A percentile compares a stretch with the other conserved stretches of the same genome.
Evolutionary conservation across 2,888 invertebrate genomes (phyloP).

Genomic region (Cotesia congregata): DNA sequence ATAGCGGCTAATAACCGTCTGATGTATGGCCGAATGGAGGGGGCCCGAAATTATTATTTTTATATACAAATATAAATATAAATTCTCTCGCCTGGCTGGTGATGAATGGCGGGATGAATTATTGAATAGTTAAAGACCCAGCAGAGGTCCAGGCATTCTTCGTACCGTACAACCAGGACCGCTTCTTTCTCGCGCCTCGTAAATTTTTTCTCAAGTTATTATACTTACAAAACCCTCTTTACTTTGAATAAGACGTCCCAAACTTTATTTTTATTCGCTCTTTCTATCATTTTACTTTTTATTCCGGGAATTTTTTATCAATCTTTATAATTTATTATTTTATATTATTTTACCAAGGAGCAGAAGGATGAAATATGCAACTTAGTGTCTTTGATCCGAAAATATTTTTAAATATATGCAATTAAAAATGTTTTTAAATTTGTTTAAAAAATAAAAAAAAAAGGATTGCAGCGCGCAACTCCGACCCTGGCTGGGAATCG

Average conservation of each 20-base stretch:
- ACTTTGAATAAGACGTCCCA: neutral
- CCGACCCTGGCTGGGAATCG: neutral
- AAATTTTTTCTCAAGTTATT: constrained; percentile 13
- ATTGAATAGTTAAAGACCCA: constrained; percentile 66
- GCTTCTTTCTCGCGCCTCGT: constrained; percentile 34
- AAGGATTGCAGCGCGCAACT: neutral
- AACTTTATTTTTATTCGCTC: neutral
- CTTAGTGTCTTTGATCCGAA: no score
- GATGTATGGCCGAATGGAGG: constrained; percentile 61
- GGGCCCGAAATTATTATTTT: constrained; percentile 36
- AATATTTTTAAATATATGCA: neutral
- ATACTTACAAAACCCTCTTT: neutral
- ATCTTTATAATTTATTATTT: neutral
- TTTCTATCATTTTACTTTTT: neutral
- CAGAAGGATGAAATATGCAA: no score
- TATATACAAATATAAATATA: constrained; percentile 57
- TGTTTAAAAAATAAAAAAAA: neutral
- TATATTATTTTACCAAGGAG: neutral
- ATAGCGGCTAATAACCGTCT: constrained; percentile 63
- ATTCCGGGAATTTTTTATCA: neutral
- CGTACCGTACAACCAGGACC: constrained; percentile 20
- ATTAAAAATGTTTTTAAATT: neutral
- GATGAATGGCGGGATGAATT: constrained; percentile 66
- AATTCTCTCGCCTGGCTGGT: constrained; percentile 62
- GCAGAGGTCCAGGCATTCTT: constrained; percentile 46